Evolutionary conservation across 64 coral and sea anemone species (phyloP).

Genomic region (Porites lutea): DNA sequence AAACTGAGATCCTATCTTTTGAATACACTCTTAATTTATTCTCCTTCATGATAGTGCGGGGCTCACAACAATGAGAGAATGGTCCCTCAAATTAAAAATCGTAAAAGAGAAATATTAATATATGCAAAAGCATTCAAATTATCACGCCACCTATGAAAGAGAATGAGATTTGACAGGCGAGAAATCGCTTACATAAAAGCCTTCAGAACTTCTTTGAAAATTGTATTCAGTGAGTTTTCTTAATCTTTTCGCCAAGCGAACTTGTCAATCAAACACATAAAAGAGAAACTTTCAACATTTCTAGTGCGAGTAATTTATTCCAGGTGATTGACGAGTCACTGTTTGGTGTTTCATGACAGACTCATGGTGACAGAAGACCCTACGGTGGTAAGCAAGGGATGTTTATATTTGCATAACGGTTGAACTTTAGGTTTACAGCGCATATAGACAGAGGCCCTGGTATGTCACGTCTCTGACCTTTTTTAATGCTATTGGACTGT

Average conservation of each 20-base stretch:
- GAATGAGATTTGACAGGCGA: neutral
- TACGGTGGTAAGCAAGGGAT: neutral
- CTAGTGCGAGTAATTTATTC: slow-evolving; percentile 27
- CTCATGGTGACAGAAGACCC: neutral
- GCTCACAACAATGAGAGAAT: slow-evolving; percentile 2
- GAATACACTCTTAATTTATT: slow-evolving; percentile 32
- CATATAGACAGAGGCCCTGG: slow-evolving; percentile 5
- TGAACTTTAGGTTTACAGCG: neutral
- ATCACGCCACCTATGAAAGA: neutral
- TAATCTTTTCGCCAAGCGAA: neutral
- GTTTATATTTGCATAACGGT: slow-evolving; percentile 36
- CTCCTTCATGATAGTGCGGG: neutral
- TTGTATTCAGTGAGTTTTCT: neutral
- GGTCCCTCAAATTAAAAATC: slow-evolving; percentile 39
- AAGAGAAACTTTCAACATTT: neutral
- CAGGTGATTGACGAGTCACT: neutral
- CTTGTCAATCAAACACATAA: slow-evolving; percentile 39
- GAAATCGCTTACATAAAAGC: slow-evolving; percentile 16
- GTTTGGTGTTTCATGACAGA: neutral
- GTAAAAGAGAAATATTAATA: slow-evolving; percentile 42
- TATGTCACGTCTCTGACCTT: neutral
- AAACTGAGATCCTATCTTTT: slow-evolving; percentile 14
- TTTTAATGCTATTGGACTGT: slow-evolving; percentile 32
- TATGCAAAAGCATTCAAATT: slow-evolving; percentile 23
- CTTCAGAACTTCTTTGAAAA: neutral